phyloP scores from a whole-genome alignment of 2,888 invertebrate species.

The Troglohyphantes excavatus region DNA sequence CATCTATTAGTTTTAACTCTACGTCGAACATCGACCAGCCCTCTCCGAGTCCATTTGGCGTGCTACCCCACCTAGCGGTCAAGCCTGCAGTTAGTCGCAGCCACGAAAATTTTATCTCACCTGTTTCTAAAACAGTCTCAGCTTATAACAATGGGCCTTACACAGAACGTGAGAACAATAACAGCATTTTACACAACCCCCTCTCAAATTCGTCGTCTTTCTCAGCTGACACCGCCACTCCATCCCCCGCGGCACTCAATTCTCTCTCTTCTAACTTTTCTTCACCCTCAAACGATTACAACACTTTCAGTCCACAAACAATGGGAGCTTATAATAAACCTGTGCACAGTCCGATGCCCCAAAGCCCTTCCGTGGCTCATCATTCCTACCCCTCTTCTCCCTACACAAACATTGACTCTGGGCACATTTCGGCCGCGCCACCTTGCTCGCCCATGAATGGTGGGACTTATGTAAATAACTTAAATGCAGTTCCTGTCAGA shows the following conservation, averaged over 20 bases:
- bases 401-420: slow-evolving; percentile 56
- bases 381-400: slow-evolving; percentile 71
- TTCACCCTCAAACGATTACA: slow-evolving; percentile 59
- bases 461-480: slow-evolving; percentile 53
- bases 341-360: slow-evolving; percentile 70
- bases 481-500: slow-evolving; percentile 70
- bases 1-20: slow-evolving; percentile 58
- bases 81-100: slow-evolving; percentile 33
- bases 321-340: slow-evolving; percentile 74
- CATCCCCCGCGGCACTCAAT: slow-evolving; percentile 52
- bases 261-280: slow-evolving; percentile 71
- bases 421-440: slow-evolving; percentile 39
- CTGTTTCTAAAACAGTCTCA: slow-evolving; percentile 51
- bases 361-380: slow-evolving; percentile 71
- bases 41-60: slow-evolving; percentile 77
- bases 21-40: slow-evolving; percentile 33
- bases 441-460: slow-evolving; percentile 69
- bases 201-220: slow-evolving; percentile 55
- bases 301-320: slow-evolving; percentile 64
- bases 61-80: slow-evolving; percentile 79
- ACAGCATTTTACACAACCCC: slow-evolving; percentile 51
- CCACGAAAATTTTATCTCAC: slow-evolving; percentile 52
- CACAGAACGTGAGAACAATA: slow-evolving; percentile 30
- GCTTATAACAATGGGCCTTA: slow-evolving; percentile 69
- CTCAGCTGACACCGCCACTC: slow-evolving; percentile 67